A percentile compares a stretch with the other conserved stretches of the same genome.
Conservation (phyloP, 1,140 invertebrate species). For the Formica exsecta region DNA sequence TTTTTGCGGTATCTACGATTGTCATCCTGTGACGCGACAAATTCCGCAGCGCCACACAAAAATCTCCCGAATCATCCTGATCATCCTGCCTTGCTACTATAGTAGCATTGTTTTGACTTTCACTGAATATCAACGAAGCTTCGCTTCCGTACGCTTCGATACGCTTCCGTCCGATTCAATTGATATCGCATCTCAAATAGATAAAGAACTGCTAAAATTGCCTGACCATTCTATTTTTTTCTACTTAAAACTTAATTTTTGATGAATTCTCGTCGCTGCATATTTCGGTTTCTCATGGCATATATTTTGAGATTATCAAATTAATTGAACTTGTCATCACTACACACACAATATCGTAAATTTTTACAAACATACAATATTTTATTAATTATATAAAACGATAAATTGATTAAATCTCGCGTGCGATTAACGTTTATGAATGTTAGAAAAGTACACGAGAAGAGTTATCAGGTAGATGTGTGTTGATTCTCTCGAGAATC, state of each 20-base stretch:
- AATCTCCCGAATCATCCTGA: slow-evolving; percentile 68
- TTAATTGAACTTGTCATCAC: background rate
- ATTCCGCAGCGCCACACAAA: slow-evolving; percentile 59
- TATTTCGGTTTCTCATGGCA: background rate
- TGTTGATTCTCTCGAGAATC: background rate
- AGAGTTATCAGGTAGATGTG: background rate
- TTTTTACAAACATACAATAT: background rate
- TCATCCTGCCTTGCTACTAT: slow-evolving; percentile 64
- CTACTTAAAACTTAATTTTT: background rate
- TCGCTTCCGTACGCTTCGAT: slow-evolving; percentile 24
- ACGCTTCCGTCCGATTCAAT: slow-evolving; percentile 5
- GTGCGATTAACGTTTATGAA: background rate
- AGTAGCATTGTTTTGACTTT: slow-evolving; percentile 77
- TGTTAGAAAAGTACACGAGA: background rate
- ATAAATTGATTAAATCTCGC: background rate
- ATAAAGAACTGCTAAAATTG: background rate
- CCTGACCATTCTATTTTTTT: slow-evolving; percentile 1
- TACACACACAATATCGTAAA: too few relatives aligned
- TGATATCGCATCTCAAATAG: background rate
- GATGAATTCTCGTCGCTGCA: background rate
- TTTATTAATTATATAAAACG: background rate
- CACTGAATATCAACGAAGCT: slow-evolving; percentile 39
- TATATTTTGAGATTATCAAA: background rate
- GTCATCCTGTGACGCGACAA: slow-evolving; percentile 69
- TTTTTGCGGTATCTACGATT: slow-evolving; percentile 67